These are phyloP conservation scores for Plagodis dolabraria DNA, from an alignment of 2,888 invertebrate species.

Conservation along the genomic window DNA sequence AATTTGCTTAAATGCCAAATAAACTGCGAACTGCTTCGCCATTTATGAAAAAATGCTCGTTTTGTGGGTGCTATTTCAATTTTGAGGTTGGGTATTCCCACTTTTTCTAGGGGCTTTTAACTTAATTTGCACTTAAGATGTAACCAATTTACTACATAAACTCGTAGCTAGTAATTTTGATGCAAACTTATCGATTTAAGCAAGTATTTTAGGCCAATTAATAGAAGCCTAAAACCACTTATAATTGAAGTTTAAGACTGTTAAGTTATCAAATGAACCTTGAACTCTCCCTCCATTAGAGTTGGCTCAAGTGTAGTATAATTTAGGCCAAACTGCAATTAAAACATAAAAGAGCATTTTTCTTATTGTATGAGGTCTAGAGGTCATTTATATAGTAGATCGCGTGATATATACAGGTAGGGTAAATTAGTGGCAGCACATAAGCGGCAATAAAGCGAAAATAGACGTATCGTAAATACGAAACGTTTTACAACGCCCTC, in stretches of 20 bases:
- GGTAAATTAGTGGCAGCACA: conserved; percentile 55
- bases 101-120: conserved; percentile 22
- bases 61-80: conserved; percentile 45
- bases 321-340: conserved; percentile 41
- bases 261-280: conserved; percentile 9
- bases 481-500: conserved; percentile 61
- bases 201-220: too few relatives aligned
- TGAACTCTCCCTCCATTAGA: conserved; percentile 7
- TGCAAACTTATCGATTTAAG: too few relatives aligned
- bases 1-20: conserved; percentile 83
- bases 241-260: not conserved
- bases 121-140: conserved; percentile 18
- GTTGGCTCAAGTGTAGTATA: conserved; percentile 21
- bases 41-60: conserved; percentile 72
- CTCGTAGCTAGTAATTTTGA: not conserved
- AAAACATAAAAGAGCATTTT: conserved; percentile 45
- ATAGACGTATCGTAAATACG: conserved; percentile 66
- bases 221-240: not conserved
- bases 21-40: conserved; percentile 81
- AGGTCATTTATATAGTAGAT: conserved; percentile 51
- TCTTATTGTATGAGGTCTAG: conserved; percentile 39
- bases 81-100: conserved; percentile 29
- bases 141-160: conserved; percentile 15
- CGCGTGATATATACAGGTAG: conserved; percentile 54
- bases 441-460: conserved; percentile 61